A percentile compares a stretch with the other conserved stretches of the same genome.
Conservation (phyloP, 92 coral and sea anemone genomes). For the Phenganax marumi region DNA sequence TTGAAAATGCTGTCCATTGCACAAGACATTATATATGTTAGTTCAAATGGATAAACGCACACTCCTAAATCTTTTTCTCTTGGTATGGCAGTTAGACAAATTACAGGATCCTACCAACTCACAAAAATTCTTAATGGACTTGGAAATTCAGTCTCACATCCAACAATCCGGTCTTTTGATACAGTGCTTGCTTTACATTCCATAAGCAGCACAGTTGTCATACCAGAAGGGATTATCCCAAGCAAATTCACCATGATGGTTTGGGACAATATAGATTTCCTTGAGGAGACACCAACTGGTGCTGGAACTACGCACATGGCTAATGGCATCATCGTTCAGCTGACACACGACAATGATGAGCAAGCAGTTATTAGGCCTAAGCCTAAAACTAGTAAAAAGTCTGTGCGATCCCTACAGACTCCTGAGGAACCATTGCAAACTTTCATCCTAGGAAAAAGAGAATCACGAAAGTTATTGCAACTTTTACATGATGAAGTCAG, state of each 20-base stretch:
- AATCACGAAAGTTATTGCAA: slow-evolving; percentile 3
- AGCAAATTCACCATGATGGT: slow-evolving; percentile 20
- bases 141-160: slow-evolving; percentile 20
- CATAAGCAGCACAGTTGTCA: slow-evolving; percentile 1
- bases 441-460: slow-evolving; percentile 10
- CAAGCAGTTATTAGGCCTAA: too few relatives aligned
- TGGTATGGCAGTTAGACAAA: slow-evolving; percentile 25
- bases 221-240: slow-evolving; percentile 19
- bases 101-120: slow-evolving; percentile 6
- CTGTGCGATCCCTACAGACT: slow-evolving; percentile 10
- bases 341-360: too few relatives aligned
- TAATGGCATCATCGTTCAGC: slow-evolving; percentile 22
- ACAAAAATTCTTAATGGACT: slow-evolving; percentile 15
- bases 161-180: slow-evolving; percentile 9
- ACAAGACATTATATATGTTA: slow-evolving; percentile 25
- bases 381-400: neutral
- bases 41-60: slow-evolving; percentile 18
- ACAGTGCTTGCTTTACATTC: slow-evolving; percentile 3
- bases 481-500: neutral
- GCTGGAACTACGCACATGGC: slow-evolving; percentile 32
- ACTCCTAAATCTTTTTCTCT: slow-evolving; percentile 8
- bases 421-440: neutral
- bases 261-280: slow-evolving; percentile 35
- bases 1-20: slow-evolving; percentile 15
- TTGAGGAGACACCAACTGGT: slow-evolving; percentile 25